phyloP scores from a whole-genome alignment of 2,113 vertebrate species.

The Myxocyprinus asiaticus region DNA sequence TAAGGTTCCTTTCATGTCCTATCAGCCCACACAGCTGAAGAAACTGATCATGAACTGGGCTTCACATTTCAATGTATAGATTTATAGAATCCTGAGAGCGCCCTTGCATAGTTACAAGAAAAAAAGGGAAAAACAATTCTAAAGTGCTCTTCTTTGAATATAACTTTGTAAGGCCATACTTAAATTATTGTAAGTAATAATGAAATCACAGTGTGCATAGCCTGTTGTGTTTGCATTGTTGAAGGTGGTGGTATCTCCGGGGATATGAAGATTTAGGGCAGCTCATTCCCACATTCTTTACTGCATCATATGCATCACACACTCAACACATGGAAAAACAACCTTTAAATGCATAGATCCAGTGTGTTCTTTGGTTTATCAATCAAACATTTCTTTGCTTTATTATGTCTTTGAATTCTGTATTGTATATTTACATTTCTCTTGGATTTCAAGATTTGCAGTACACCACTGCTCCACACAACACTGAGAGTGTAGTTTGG shows the following conservation, averaged over 20 bases:
- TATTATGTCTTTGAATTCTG: not conserved
- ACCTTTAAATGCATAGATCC: too few relatives aligned
- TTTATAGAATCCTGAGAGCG: conserved; percentile 8
- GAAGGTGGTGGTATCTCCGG: not conserved
- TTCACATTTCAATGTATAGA: conserved; percentile 30
- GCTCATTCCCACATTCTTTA: not conserved
- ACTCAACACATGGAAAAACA: too few relatives aligned
- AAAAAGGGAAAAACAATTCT: not conserved
- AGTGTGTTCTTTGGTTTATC: too few relatives aligned
- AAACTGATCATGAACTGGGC: conserved; percentile 49
- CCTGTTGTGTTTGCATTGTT: not conserved
- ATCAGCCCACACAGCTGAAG: conserved; percentile 54
- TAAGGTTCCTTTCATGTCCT: conserved; percentile 50
- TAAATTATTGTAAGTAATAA: conserved; percentile 13
- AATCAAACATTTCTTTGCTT: not conserved
- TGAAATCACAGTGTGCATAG: not conserved
- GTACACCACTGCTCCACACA: not conserved
- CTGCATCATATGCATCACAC: not conserved
- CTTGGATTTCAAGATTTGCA: too few relatives aligned
- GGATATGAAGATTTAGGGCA: not conserved
- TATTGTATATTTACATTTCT: not conserved
- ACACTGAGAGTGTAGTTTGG: not conserved
- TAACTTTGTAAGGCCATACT: conserved; percentile 3
- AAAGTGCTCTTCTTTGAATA: not conserved
- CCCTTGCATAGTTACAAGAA: conserved; percentile 43